Conservation (phyloP, 2,113 vertebrate genomes). For the Rousettus leschenaultii region DNA sequence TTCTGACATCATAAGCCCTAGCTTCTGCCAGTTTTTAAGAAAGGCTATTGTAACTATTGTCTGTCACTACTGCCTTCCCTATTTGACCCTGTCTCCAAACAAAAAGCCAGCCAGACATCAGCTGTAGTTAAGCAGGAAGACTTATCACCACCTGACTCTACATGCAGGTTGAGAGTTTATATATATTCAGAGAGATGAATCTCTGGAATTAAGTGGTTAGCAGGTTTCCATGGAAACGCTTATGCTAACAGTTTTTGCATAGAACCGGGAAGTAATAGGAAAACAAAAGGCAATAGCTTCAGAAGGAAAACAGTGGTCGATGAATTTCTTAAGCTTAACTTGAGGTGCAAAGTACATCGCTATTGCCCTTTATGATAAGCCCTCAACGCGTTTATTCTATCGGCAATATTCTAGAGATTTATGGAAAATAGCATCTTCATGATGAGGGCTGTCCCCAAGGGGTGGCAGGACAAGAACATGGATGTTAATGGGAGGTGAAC, state of each 20-base stretch:
- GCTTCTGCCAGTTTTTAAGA: not conserved
- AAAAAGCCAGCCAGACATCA: not conserved
- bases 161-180: slow-evolving; percentile 48
- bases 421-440: not conserved
- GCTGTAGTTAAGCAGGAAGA: not conserved
- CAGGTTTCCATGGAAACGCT: slow-evolving; percentile 77
- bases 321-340: not conserved
- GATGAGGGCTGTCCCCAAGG: not conserved
- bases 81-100: not conserved
- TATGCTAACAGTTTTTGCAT: slow-evolving; percentile 42
- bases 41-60: not conserved
- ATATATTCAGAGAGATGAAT: slow-evolving; percentile 58
- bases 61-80: not conserved
- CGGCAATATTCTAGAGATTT: not conserved
- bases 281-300: not conserved
- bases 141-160: not conserved
- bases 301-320: not conserved
- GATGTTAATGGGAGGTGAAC: too few species aligned
- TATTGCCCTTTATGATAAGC: not conserved
- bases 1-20: not conserved
- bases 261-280: slow-evolving; percentile 19
- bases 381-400: not conserved
- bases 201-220: slow-evolving; percentile 66
- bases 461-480: not conserved
- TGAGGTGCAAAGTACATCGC: not conserved